Conservation (phyloP, 1,140 invertebrate genomes). For the Pogonomyrmex barbatus region DNA sequence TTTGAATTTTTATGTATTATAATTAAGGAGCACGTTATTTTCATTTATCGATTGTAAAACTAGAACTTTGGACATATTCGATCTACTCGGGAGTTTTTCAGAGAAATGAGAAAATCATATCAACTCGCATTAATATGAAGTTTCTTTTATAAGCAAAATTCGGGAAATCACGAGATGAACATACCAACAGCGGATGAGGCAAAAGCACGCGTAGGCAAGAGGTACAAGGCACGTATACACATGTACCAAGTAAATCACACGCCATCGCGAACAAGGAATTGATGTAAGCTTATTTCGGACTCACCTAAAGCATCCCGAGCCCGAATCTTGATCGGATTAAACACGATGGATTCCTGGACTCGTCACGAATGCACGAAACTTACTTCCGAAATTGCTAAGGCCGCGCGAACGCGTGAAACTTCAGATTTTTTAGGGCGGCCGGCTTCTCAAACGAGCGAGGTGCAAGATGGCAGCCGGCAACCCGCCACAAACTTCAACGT, state of each 20-base stretch:
- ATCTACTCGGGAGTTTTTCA: neutral
- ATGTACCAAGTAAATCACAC: slow-evolving; percentile 80
- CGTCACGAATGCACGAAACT: slow-evolving; percentile 72
- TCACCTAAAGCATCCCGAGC: slow-evolving; percentile 85
- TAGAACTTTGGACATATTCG: neutral
- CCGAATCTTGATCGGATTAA: slow-evolving; percentile 79
- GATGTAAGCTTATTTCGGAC: slow-evolving; percentile 76
- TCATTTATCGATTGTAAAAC: slow-evolving; percentile 65
- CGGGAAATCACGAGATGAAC: slow-evolving; percentile 20
- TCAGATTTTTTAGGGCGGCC: slow-evolving; percentile 83
- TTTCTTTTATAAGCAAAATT: neutral
- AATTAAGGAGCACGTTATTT: slow-evolving; percentile 48
- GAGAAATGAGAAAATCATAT: neutral
- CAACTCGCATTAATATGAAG: neutral
- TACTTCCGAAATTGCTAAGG: slow-evolving; percentile 74
- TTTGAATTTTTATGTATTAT: slow-evolving; percentile 16
- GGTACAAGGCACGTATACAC: slow-evolving; percentile 77
- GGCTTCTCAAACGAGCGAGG: slow-evolving; percentile 84
- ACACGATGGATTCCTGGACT: slow-evolving; percentile 70
- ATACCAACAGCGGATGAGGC: slow-evolving; percentile 55
- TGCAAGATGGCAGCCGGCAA: slow-evolving; percentile 86
- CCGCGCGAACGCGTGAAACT: slow-evolving; percentile 81
- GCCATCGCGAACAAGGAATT: slow-evolving; percentile 76
- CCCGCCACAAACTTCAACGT: slow-evolving; percentile 76
- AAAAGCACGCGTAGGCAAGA: slow-evolving; percentile 70